A percentile compares a stretch with the other conserved stretches of the same genome.
These are phyloP conservation scores for Drosophila hydei DNA, from an alignment of 1,140 invertebrate genomes.

Conservation along the genomic window DNA sequence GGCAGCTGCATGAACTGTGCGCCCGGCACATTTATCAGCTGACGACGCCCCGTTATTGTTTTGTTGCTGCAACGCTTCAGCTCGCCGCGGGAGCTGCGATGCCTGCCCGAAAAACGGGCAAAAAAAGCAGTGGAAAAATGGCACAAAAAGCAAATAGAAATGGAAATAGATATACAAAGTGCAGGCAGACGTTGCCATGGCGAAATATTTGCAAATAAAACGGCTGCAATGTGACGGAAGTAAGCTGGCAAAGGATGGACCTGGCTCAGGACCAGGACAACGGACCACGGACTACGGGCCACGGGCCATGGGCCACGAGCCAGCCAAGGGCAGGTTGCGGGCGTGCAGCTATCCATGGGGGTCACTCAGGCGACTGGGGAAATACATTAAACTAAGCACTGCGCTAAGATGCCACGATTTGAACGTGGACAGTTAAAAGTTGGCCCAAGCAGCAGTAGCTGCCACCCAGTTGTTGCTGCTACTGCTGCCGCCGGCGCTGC, in stretches of 20 bases:
- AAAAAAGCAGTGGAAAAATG: background rate
- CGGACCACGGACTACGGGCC: too few species aligned
- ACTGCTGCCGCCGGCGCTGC: background rate
- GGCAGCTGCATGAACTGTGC: constrained; percentile 1
- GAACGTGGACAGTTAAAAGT: constrained; percentile 38
- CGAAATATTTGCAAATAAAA: constrained; percentile 74
- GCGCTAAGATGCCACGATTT: constrained; percentile 48
- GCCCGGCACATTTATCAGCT: constrained; percentile 30
- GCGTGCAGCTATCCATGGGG: constrained; percentile 6
- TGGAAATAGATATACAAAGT: constrained; percentile 36
- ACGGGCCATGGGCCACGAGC: background rate
- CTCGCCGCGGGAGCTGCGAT: constrained; percentile 8
- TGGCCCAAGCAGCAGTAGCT: constrained; percentile 13
- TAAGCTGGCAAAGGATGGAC: constrained; percentile 43
- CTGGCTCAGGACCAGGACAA: constrained; percentile 1
- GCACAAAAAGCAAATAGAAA: constrained; percentile 9
- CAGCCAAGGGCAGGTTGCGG: background rate
- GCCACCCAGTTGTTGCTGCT: background rate
- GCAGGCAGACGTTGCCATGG: constrained; percentile 31
- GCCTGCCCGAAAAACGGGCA: constrained; percentile 5
- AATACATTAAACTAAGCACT: constrained; percentile 73
- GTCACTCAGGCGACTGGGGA: constrained; percentile 31
- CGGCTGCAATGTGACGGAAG: constrained; percentile 70
- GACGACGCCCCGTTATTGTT: constrained; percentile 7
- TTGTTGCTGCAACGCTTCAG: constrained; percentile 4